Evolutionary conservation across 2,797 vertebrate genomes (phyloP).

Genomic region (Ara ararauna): DNA sequence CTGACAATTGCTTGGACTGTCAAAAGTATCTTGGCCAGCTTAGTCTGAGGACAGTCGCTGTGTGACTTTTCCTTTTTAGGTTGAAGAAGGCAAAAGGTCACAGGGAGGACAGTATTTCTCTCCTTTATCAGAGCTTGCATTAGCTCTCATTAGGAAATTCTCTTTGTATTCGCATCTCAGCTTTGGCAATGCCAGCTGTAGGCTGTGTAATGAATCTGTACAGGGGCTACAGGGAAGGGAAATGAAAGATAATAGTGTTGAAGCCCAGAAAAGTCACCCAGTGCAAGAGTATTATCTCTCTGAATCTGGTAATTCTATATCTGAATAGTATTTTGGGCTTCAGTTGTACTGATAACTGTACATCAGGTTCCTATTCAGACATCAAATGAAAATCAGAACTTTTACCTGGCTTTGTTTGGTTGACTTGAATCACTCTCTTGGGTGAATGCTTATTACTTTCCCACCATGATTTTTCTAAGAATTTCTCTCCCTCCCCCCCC

Average conservation of each 20-base stretch:
- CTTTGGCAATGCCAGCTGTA: background rate
- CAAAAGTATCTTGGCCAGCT: constrained; percentile 40
- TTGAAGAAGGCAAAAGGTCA: constrained; percentile 15
- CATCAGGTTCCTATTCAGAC: background rate
- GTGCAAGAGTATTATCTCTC: background rate
- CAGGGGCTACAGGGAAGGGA: background rate
- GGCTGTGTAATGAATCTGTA: background rate
- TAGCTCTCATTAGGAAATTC: constrained; percentile 4
- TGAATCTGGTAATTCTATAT: background rate
- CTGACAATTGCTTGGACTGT: constrained; percentile 54
- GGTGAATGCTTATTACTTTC: background rate
- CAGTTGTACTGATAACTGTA: accelerated
- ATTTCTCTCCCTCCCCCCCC: background rate
- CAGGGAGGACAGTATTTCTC: background rate
- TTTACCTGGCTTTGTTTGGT: background rate
- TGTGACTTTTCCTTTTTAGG: constrained; percentile 12
- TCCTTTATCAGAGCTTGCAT: background rate
- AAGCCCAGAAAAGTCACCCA: background rate
- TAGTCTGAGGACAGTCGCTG: background rate
- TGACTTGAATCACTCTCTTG: background rate
- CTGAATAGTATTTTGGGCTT: background rate
- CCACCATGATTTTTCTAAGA: background rate
- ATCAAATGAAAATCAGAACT: background rate
- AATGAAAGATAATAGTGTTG: background rate
- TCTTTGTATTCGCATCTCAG: background rate